phyloP scores from a whole-genome alignment of 1,140 invertebrate genomes.

The Nylanderia fulva region DNA sequence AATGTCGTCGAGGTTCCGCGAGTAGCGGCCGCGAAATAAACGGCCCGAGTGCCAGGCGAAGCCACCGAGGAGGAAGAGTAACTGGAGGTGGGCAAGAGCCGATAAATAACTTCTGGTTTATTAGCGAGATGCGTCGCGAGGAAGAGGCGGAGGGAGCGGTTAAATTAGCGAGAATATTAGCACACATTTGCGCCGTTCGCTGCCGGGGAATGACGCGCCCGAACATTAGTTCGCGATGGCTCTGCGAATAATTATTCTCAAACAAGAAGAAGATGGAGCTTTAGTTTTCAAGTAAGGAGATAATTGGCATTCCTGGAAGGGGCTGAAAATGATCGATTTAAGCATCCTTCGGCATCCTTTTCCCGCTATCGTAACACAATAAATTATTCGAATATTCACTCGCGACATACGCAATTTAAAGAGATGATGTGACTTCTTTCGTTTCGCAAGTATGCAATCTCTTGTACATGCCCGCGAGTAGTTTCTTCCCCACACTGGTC shows the following conservation, averaged over 20 bases:
- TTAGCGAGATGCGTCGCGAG: conserved; percentile 79
- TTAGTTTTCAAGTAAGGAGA: background rate
- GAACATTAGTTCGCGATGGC: conserved; percentile 48
- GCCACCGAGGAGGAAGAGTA: conserved; percentile 63
- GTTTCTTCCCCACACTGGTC: conserved; percentile 52
- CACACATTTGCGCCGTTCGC: conserved; percentile 78
- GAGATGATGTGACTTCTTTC: background rate
- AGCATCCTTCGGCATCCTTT: no score
- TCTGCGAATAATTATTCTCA: conserved; percentile 16
- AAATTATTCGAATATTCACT: background rate
- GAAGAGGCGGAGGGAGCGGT: conserved; percentile 73
- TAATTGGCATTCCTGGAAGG: background rate
- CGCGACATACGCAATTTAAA: background rate
- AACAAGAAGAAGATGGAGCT: conserved; percentile 9
- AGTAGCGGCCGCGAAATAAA: conserved; percentile 80
- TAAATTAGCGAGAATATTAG: conserved; percentile 86
- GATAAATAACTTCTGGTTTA: conserved; percentile 86
- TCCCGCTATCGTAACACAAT: no score
- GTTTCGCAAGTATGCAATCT: conserved; percentile 29
- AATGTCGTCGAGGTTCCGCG: conserved; percentile 61
- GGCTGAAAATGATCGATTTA: background rate
- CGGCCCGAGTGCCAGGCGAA: conserved; percentile 79
- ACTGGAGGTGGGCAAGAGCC: conserved; percentile 64
- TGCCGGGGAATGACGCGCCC: conserved; percentile 41
- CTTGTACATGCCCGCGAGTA: conserved; percentile 62